phyloP scores from a whole-genome alignment of 2,797 vertebrate genomes.

The Dallia pectoralis region DNA sequence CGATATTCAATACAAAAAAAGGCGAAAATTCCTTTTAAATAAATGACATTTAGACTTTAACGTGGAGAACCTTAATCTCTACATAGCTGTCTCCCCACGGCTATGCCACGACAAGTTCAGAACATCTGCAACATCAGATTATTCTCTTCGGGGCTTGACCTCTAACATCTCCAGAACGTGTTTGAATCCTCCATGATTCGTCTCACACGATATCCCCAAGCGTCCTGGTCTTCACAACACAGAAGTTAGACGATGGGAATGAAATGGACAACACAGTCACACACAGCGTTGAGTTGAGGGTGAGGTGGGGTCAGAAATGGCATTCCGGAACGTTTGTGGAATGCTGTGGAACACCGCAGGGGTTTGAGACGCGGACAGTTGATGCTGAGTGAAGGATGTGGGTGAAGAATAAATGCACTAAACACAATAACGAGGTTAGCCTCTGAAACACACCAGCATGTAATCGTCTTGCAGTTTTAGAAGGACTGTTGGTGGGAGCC shows the following conservation, averaged over 20 bases:
- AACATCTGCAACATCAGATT: conserved; percentile 10
- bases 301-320: conserved; percentile 23
- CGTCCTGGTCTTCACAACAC: not conserved
- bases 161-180: conserved; percentile 22
- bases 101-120: not conserved
- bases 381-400: conserved; percentile 17
- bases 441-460: conserved; percentile 30
- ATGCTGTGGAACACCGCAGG: conserved; percentile 21
- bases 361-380: conserved; percentile 18
- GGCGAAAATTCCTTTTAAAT: not conserved
- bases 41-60: too few relatives aligned
- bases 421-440: conserved; percentile 38
- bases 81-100: not conserved
- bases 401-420: conserved; percentile 35
- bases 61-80: conserved; percentile 14
- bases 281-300: conserved; percentile 24
- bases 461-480: conserved; percentile 29
- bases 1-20: not conserved
- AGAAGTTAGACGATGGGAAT: conserved; percentile 39
- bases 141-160: conserved; percentile 31
- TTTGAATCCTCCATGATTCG: not conserved
- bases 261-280: conserved; percentile 43
- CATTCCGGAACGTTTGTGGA: conserved; percentile 22
- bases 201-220: conserved; percentile 14
- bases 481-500: conserved; percentile 48